Evolutionary conservation across 2,113 vertebrate species (phyloP).

Genomic region (Pica pica): DNA sequence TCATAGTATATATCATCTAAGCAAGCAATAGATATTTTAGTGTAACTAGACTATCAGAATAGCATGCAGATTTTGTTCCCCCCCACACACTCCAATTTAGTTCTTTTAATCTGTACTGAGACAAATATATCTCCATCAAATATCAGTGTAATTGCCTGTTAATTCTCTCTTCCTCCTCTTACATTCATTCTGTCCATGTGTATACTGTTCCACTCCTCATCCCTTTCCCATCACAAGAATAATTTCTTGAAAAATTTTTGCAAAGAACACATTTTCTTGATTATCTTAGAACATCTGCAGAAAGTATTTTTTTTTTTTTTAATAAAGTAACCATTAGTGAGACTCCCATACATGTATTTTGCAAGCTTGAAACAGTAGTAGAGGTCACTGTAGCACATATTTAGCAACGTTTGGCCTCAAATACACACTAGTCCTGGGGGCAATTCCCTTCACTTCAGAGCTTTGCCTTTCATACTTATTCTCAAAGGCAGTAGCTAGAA

Average conservation of each 20-base stretch:
- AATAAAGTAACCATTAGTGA: not conserved
- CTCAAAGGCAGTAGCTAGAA: not conserved
- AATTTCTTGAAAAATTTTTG: not conserved
- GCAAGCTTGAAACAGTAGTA: not conserved
- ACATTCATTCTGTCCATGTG: not conserved
- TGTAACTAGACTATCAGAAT: not conserved
- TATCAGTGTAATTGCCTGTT: not conserved
- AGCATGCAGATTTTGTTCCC: not conserved
- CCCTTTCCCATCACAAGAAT: not conserved
- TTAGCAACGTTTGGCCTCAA: not conserved
- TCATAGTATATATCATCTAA: not conserved
- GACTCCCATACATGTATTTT: not conserved
- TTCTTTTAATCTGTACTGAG: not conserved
- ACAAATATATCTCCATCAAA: not conserved
- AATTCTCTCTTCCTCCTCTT: not conserved
- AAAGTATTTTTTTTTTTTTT: not conserved
- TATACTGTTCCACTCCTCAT: not conserved
- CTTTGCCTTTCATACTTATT: not conserved
- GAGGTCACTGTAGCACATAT: not conserved
- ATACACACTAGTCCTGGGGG: not conserved
- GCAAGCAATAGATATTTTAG: not conserved
- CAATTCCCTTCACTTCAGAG: not conserved
- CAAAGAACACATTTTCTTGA: not conserved
- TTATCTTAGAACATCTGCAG: not conserved
- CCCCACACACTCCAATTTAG: not conserved